Base-by-base conservation (phyloP, 2,113 vertebrate species). In the Microtus ochrogaster region DNA sequence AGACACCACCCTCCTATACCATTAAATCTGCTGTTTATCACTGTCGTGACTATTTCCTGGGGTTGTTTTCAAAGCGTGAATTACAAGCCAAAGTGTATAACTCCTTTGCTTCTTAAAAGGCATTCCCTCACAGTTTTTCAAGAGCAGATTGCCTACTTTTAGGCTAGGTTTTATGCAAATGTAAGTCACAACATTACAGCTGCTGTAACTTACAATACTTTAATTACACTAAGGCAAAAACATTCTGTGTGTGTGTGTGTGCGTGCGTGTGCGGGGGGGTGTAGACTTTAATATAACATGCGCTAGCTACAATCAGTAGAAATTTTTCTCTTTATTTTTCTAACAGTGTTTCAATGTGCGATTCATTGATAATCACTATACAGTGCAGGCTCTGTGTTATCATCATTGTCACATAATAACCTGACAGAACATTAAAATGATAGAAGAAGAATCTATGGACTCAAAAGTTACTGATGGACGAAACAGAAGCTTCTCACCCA, bases 71-170 rank as follows among this genome's bases (percentile, higher is more conserved):
- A 78, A 78, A 49, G 19, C 70, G 22, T n/a, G 24, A 92, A 92
- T 61, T 90, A 77, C 21, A 70, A 93, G 24, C 28, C 49, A 85
- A 85, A n/a, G 2, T 52, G 3, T 44, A 78, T 88, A 82, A 82
- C 21, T 61, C 39, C 30, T 13, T 65, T 47, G 63, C 10, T 44
- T 76, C 82, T 24, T 87, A 55, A 79, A 90, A 86, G 33, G 52
- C 44, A 79, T n/a, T 44, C 7, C 21, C 49, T 70, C 7, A 55
- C 22, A 61, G 36, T 39, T 61, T 61, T 83, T 58, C 79, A 83
- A 83, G 39, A 83, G 79, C 55, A 83, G 22, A 82, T 41, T 61
- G 55, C 79, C 44, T 84, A 84, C n/a, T 84, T 63, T 49, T 89
- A 92, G 70, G 26, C 8, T 66, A 47, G 52, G 11, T 39, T 39